Evolutionary conservation across 1,140 invertebrate genomes (phyloP), one percentile per base, ranked within the genome.

Genomic region (Eurosta solidaginis): DNA sequence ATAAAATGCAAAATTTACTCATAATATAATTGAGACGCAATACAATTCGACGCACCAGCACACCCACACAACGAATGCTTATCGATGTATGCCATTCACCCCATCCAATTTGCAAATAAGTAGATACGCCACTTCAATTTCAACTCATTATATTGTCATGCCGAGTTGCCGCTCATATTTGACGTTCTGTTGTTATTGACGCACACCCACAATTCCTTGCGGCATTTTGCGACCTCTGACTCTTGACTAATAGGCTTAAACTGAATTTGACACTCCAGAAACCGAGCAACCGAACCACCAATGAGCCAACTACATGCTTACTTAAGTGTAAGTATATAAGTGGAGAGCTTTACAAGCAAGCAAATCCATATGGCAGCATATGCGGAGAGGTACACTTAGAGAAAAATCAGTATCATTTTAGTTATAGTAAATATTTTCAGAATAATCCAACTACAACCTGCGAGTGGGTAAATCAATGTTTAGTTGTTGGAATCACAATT

Each of bases 161-260:
- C 40, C 10, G n/a, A 40, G n/a, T 10, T 59, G 54, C 33, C 33
- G 54, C 29, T 29, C 54, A 1, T 14, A 20, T 36, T 68, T 68
- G 59, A 68, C 33, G 12, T 33, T 10, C 17, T 68, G 33, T 68
- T 68, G 59, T 68, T 68, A 68, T 68, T 68, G 59, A 20, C 22
- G 59, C 59, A 68, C 59, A 68, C 59, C 59, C 59, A 68, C 59
- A 68, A 68, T 68, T 68, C 59, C 59, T 68, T 68, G 59, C 59
- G 59, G 59, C 59, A 68, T 68, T n/a, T 68, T 42, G n/a, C 59
- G 59, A 68, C 33, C 59, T 68, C 59, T 74, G 73, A 74, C 73
- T 47, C 49, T 45, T 29, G 29, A 49, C 45, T 76, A 76, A 76
- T 76, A 76, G 75, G 75, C 45, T 76, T 76, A 76, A 52, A 54